Base-by-base conservation (phyloP, 2,888 invertebrate species). In the Thymelicus acteon region DNA sequence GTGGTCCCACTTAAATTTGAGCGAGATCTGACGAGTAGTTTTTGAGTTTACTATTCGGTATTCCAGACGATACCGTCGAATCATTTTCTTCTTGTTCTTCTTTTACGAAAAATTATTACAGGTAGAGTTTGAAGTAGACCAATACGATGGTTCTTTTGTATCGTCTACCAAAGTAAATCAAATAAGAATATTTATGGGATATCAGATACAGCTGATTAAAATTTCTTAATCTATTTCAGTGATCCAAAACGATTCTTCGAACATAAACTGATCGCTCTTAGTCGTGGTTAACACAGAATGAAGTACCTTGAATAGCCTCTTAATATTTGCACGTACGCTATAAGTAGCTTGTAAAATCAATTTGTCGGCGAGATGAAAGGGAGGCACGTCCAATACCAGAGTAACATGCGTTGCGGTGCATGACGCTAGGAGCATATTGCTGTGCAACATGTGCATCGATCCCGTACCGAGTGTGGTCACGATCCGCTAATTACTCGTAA, bases 401-500 rank as follows among this genome's bases (percentile, higher is more conserved):
- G 15, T 57, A 65, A 54, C 44, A 61, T 39, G 49, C 54, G 54
- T 54, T 67, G 24, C 48, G 44, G 67, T 67, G 58, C 44, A 61
- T 68, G 62, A 62, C 57, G 68, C 47, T 54, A 58, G 58, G 19
- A 69, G 48, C 63, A 65, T 75, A 77, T 78, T 77, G 72, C 72
- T 80, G 80, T 75, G 75, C 79, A 82, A 81, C 79, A 83, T 80
- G 80, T 75, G 75, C 79, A 82, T 81, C 79, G 83, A 85, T 85
- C 85, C 78, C 78, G 70, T 57, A 5, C 31, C 54, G 67, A 82
- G 74, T 75, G 78, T 76, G 85, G 85, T 89, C 89, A 88, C 90
- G 90, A 89, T 81, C 82, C 76, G 84, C 89, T 92, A 92, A 92
- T 93, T 92, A 88, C 83, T 74, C 49, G 85, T 90, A 92, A 92